Conservation (phyloP, 1,140 invertebrate genomes). For the Cecropterus lyciades region DNA sequence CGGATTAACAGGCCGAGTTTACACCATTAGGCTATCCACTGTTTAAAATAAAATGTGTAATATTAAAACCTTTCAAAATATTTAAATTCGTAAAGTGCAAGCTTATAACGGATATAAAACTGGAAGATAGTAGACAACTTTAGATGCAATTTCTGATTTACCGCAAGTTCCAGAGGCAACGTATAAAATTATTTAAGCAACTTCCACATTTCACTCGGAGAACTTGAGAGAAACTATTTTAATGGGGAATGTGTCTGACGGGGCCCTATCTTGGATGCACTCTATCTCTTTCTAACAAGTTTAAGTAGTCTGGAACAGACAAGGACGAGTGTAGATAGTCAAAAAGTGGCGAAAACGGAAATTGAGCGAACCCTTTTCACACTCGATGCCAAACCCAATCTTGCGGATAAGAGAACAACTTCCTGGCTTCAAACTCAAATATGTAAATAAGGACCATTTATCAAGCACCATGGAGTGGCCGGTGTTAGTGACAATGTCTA, state of each 20-base stretch:
- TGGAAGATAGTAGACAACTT: not conserved
- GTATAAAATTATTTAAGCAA: slow-evolving; percentile 46
- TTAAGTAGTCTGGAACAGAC: slow-evolving; percentile 17
- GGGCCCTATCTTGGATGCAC: slow-evolving; percentile 39
- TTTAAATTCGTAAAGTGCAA: not conserved
- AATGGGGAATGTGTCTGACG: slow-evolving; percentile 52
- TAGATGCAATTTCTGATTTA: slow-evolving; percentile 17
- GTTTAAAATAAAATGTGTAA: no score
- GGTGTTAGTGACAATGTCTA: slow-evolving; percentile 10
- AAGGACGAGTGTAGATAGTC: slow-evolving; percentile 37
- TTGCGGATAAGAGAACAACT: slow-evolving; percentile 29
- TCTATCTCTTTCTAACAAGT: slow-evolving; percentile 7
- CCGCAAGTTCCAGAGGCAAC: slow-evolving; percentile 5
- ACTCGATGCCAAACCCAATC: slow-evolving; percentile 44
- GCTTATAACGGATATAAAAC: not conserved
- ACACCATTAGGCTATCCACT: no score
- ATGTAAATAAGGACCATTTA: slow-evolving; percentile 30
- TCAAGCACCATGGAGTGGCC: slow-evolving; percentile 1
- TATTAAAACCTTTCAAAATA: no score
- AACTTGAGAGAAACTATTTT: slow-evolving; percentile 53
- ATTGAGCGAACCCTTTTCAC: slow-evolving; percentile 59
- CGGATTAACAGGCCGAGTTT: no score
- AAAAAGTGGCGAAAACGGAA: slow-evolving; percentile 46
- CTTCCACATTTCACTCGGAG: slow-evolving; percentile 44
- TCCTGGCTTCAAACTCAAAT: slow-evolving; percentile 35